phyloP scores from a whole-genome alignment of 2,888 invertebrate species.

The Linhomoeus sp. region DNA sequence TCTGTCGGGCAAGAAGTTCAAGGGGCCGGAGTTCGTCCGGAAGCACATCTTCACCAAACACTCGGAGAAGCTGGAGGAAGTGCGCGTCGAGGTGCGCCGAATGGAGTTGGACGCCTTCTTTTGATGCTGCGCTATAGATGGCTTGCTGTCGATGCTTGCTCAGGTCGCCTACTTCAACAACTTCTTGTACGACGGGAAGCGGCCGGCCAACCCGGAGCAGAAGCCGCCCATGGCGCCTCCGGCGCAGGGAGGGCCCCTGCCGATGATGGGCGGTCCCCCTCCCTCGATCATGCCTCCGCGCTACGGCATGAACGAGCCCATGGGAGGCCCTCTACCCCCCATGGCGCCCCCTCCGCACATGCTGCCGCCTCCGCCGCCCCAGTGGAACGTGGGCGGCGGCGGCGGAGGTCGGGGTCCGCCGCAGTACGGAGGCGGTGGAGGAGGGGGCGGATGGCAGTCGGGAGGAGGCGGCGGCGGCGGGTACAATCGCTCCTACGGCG shows the following conservation, averaged over 20 bases:
- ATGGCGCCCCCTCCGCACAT: no score
- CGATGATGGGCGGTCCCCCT: not conserved
- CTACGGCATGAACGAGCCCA: not conserved
- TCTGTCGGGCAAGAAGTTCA: conserved; percentile 93
- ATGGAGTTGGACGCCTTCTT: not conserved
- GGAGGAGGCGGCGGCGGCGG: conserved; percentile 4
- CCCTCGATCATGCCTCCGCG: not conserved
- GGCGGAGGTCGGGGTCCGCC: no score
- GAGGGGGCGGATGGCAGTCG: not conserved
- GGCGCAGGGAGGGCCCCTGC: conserved; percentile 4
- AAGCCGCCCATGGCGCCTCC: conserved; percentile 16
- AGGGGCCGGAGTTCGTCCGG: conserved; percentile 88
- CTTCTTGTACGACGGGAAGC: conserved; percentile 71
- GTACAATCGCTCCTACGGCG: conserved; percentile 3
- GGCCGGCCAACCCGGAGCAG: conserved; percentile 69
- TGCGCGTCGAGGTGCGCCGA: conserved; percentile 57
- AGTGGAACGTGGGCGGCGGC: no score
- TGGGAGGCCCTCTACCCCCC: not conserved
- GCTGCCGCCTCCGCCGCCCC: no score
- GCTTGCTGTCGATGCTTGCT: not conserved
- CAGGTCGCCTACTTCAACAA: conserved; percentile 84
- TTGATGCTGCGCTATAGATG: not conserved
- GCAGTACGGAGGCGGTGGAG: no score
- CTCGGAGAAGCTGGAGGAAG: conserved; percentile 84
- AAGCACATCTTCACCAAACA: conserved; percentile 98